A percentile compares a stretch with the other conserved stretches of the same genome.
Conservation (phyloP, 2,797 vertebrate species). For the Falco berigora region DNA sequence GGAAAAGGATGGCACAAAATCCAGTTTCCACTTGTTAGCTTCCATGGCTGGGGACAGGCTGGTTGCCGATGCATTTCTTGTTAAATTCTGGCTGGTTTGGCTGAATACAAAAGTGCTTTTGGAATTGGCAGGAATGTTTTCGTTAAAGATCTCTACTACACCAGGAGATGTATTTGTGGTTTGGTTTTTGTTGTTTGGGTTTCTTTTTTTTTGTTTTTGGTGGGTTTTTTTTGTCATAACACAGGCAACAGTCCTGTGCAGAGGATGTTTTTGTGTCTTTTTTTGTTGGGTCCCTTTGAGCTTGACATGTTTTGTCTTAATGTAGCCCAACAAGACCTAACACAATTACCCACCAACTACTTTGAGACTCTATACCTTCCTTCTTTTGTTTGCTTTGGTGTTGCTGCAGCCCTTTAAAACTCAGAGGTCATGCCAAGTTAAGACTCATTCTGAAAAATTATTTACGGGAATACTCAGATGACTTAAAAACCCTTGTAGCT, state of each 20-base stretch:
- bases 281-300: not conserved
- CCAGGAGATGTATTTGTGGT: not conserved
- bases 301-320: not conserved
- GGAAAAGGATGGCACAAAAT: not conserved
- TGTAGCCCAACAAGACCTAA: not conserved
- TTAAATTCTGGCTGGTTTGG: not conserved
- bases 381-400: not conserved
- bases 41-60: not conserved
- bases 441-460: not conserved
- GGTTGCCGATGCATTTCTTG: not conserved
- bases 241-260: not conserved
- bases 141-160: not conserved
- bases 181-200: not conserved
- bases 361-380: not conserved
- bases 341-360: not conserved
- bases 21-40: not conserved
- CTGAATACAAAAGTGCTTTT: not conserved
- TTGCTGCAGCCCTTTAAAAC: not conserved
- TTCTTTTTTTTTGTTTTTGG: not conserved
- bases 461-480: not conserved
- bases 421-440: not conserved
- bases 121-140: not conserved
- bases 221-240: no score
- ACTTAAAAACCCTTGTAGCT: not conserved
- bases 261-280: not conserved